phyloP scores from a whole-genome alignment of 1,140 invertebrate species.

The Ceratina australensis region DNA sequence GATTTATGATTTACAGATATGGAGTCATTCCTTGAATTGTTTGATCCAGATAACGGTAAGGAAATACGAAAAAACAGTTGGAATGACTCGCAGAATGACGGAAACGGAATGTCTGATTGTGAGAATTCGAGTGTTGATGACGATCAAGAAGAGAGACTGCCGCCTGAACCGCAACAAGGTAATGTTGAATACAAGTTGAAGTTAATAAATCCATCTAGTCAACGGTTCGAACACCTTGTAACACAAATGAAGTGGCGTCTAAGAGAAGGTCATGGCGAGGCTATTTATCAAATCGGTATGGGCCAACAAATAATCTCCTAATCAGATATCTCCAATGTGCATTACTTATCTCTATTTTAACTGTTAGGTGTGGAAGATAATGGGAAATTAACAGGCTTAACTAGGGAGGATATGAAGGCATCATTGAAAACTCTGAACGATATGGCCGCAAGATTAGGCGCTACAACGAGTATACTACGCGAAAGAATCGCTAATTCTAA shows the following conservation, averaged over 20 bases:
- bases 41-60: constrained; percentile 83
- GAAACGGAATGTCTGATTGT: constrained; percentile 69
- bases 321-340: not conserved
- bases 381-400: constrained; percentile 90
- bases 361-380: constrained; percentile 91
- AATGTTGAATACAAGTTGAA: constrained; percentile 97
- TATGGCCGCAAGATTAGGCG: constrained; percentile 92
- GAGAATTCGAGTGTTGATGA: constrained; percentile 73
- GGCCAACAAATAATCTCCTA: not conserved
- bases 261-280: constrained; percentile 93
- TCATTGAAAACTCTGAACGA: constrained; percentile 90
- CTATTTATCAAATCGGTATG: constrained; percentile 94
- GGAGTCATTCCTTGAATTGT: constrained; percentile 89
- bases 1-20: constrained; percentile 75
- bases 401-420: constrained; percentile 88
- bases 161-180: constrained; percentile 93
- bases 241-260: constrained; percentile 96
- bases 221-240: constrained; percentile 92
- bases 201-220: constrained; percentile 89
- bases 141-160: constrained; percentile 82
- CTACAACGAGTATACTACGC: constrained; percentile 87
- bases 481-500: constrained; percentile 80
- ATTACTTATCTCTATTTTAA: not conserved
- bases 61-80: constrained; percentile 67
- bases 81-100: constrained; percentile 73